Percentiles rank a stretch among this genome's conserved stretches.
These are phyloP conservation scores for Poicephalus gulielmi DNA, from an alignment of 2,113 vertebrate genomes.

Conservation along the genomic window DNA sequence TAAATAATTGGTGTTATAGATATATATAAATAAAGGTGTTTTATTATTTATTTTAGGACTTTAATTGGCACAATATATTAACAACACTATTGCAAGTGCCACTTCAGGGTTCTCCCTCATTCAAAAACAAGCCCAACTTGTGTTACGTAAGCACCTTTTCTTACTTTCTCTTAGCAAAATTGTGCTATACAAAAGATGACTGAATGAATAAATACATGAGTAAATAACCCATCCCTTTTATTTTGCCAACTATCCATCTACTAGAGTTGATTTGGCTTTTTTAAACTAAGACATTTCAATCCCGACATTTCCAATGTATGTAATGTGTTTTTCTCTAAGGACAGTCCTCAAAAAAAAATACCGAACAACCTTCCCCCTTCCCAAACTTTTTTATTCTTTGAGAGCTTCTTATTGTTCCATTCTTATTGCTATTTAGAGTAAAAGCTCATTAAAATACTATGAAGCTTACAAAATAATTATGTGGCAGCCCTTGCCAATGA, in stretches of 20 bases:
- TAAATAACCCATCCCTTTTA: not conserved
- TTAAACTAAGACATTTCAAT: slow-evolving; percentile 1
- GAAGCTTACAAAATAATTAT: slow-evolving; percentile 61
- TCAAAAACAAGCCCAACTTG: not conserved
- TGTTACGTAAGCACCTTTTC: not conserved
- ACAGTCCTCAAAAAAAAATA: not conserved
- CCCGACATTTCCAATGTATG: not conserved
- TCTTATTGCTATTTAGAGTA: slow-evolving; percentile 66
- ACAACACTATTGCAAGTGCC: not conserved
- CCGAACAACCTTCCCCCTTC: not conserved
- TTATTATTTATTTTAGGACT: slow-evolving; percentile 67
- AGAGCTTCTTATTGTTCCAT: slow-evolving; percentile 59
- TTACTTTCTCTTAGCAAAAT: slow-evolving; percentile 6
- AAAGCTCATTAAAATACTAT: slow-evolving; percentile 73
- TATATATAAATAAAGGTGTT: not conserved
- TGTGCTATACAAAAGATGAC: not conserved
- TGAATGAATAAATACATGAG: not conserved
- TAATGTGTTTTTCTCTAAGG: not conserved
- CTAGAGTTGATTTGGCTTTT: slow-evolving; percentile 27
- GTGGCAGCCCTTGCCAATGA: slow-evolving; percentile 59
- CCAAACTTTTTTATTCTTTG: not conserved
- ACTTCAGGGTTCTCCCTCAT: not conserved
- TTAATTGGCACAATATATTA: slow-evolving; percentile 67
- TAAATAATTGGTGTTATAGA: slow-evolving; percentile 42
- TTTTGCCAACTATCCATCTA: not conserved